phyloP scores from a whole-genome alignment of 2,797 vertebrate genomes.

The Sebastes melanostomus region DNA sequence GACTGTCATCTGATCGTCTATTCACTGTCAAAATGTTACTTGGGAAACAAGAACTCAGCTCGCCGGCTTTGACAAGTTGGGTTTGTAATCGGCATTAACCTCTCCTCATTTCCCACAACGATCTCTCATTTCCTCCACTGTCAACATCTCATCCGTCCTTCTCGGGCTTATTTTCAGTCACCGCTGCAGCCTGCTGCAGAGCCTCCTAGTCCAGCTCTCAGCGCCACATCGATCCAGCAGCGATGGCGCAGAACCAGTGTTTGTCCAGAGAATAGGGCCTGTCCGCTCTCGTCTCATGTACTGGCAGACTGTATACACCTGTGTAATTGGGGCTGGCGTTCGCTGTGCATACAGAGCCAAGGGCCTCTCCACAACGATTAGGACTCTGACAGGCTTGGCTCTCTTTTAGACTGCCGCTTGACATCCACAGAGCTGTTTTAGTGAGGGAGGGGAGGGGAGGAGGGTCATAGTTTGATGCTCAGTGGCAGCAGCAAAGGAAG shows the following conservation, averaged over 20 bases:
- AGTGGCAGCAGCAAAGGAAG: background rate
- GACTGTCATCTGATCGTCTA: background rate
- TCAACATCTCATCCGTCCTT: slow-evolving; percentile 33
- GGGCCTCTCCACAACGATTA: slow-evolving; percentile 73
- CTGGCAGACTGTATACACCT: slow-evolving; percentile 68
- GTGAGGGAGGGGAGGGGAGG: background rate
- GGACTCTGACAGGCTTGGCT: slow-evolving; percentile 65
- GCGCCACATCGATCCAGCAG: slow-evolving; percentile 64
- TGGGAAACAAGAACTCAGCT: slow-evolving; percentile 4
- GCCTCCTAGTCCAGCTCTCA: slow-evolving; percentile 3
- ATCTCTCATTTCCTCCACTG: slow-evolving; percentile 29
- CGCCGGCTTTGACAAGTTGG: slow-evolving; percentile 15
- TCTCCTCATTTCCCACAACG: background rate
- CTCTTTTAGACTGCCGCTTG: slow-evolving; percentile 65
- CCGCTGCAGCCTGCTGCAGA: background rate
- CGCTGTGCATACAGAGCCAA: slow-evolving; percentile 69
- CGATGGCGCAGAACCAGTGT: slow-evolving; percentile 57
- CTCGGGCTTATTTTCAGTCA: slow-evolving; percentile 20
- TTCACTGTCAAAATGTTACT: slow-evolving; percentile 18
- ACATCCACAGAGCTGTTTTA: slow-evolving; percentile 42
- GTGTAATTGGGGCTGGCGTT: slow-evolving; percentile 75
- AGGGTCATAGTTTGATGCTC: slow-evolving; percentile 23
- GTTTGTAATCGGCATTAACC: background rate
- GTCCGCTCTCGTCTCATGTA: slow-evolving; percentile 45
- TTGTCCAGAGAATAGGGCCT: slow-evolving; percentile 59